Conservation (phyloP, 2,113 vertebrate species). For the Campylorhamphus procurvoides region DNA sequence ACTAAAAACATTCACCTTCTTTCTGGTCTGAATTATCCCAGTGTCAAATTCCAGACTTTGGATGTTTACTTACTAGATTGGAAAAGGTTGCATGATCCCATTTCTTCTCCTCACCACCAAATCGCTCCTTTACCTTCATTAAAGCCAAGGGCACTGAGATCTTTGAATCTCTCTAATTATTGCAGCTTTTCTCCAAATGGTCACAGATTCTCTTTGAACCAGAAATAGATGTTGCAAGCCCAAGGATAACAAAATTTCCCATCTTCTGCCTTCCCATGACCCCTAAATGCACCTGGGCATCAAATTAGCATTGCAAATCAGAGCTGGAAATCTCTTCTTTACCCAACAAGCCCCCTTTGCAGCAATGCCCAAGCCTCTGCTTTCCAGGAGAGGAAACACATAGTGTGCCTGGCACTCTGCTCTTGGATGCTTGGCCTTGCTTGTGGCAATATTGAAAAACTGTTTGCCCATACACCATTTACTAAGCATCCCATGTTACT, state of each 20-base stretch:
- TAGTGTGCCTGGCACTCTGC: background rate
- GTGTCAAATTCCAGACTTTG: slow-evolving; percentile 27
- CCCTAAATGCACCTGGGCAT: background rate
- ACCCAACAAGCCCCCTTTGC: fast-evolving
- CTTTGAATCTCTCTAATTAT: background rate
- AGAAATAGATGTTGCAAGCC: background rate
- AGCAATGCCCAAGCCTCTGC: background rate
- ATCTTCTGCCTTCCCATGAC: background rate
- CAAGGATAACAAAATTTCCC: background rate
- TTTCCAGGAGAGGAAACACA: background rate
- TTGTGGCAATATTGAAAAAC: background rate
- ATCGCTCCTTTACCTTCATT: background rate
- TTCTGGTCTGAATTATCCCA: slow-evolving; percentile 45
- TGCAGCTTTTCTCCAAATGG: background rate
- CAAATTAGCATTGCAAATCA: background rate
- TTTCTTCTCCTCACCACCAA: background rate
- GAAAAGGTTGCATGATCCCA: background rate
- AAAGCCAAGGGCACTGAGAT: background rate
- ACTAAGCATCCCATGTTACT: background rate
- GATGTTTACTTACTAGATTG: background rate
- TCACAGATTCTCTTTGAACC: background rate
- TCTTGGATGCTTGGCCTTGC: background rate
- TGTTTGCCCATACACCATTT: background rate
- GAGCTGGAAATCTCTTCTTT: background rate
- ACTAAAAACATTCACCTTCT: slow-evolving; percentile 43